Evolutionary conservation across 2,888 invertebrate genomes (phyloP).

Genomic region (Amphipyra berbera): DNA sequence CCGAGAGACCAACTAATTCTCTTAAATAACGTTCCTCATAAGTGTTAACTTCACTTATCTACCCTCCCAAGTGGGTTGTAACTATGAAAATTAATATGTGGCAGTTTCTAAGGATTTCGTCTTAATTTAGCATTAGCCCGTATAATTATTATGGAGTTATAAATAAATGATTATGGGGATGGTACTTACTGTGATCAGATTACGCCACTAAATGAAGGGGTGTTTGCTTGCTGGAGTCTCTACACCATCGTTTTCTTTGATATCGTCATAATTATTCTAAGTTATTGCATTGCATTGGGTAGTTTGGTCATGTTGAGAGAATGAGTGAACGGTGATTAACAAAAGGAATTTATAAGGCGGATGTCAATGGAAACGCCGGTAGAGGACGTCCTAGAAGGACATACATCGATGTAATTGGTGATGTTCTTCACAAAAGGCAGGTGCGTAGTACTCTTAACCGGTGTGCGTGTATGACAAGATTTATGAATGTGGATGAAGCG

Average conservation of each 20-base stretch:
- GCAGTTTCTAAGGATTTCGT: conserved; percentile 42
- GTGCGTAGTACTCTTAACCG: no score
- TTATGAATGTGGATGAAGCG: no score
- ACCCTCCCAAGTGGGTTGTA: conserved; percentile 37
- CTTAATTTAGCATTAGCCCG: conserved; percentile 34
- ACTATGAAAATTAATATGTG: conserved; percentile 59
- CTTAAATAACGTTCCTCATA: conserved; percentile 59
- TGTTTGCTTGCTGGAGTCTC: neutral
- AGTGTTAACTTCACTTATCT: conserved; percentile 64
- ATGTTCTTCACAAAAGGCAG: no score
- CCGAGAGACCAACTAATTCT: conserved; percentile 55
- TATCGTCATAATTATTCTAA: no score
- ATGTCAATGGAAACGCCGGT: no score
- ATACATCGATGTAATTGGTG: no score
- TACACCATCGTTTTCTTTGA: neutral
- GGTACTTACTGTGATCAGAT: conserved; percentile 28
- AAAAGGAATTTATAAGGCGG: no score
- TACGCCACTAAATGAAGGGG: conserved; percentile 10
- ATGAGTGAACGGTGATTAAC: no score
- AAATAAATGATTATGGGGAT: conserved; percentile 28
- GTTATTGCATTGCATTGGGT: no score
- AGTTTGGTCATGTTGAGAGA: no score
- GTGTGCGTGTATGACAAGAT: no score
- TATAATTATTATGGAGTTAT: conserved; percentile 39
- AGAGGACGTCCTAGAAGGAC: no score